Percentiles rank a stretch among this genome's conserved stretches.
Evolutionary conservation across 2,113 vertebrate species (phyloP).

Genomic region (human (Homo sapiens)): GRCh38 chr1:5371501-5372000

Average conservation of each 20-base stretch:
- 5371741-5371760: not conserved
- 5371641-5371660: not conserved
- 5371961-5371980: not conserved
- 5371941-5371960: not conserved
- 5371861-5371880: not conserved
- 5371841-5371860: not conserved
- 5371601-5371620: not conserved
- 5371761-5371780: not conserved
- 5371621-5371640: not conserved
- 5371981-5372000: fast-evolving
- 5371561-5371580: fast-evolving
- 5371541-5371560: fast-evolving
- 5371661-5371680: not conserved
- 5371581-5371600: fast-evolving
- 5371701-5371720: not conserved
- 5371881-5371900: not conserved
- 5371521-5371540: fast-evolving
- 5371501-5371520: not conserved
- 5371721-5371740: not conserved
- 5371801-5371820: no score
- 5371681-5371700: not conserved
- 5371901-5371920: not conserved
- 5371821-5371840: not conserved
- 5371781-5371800: not conserved
- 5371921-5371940: not conserved